phyloP scores from a whole-genome alignment of 1,140 invertebrate genomes.

The Pogonus chalceus region DNA sequence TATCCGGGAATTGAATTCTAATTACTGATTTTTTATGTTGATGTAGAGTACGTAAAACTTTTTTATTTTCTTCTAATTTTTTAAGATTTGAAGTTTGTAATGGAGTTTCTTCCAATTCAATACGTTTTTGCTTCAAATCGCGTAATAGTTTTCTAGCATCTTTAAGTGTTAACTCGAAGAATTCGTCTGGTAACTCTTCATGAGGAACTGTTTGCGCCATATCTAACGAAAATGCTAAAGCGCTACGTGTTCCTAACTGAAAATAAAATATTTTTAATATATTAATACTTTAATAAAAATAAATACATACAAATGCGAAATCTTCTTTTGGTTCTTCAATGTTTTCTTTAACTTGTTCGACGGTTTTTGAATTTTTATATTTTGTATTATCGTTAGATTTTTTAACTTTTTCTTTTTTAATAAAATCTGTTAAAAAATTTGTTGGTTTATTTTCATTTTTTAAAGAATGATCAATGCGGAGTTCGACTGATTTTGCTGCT shows the following conservation, averaged over 20 bases:
- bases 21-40: constrained; percentile 65
- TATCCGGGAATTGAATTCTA: constrained; percentile 70
- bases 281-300: background rate
- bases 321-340: constrained; percentile 34
- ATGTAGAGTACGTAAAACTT: constrained; percentile 44
- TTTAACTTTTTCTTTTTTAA: constrained; percentile 8
- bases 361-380: constrained; percentile 15
- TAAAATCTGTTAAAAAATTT: constrained; percentile 1
- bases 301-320: constrained; percentile 40
- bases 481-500: constrained; percentile 12
- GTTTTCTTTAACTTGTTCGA: constrained; percentile 30
- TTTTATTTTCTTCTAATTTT: constrained; percentile 49
- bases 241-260: constrained; percentile 57
- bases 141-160: constrained; percentile 62
- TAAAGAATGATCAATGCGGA: constrained; percentile 13
- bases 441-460: background rate
- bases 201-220: constrained; percentile 38
- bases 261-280: constrained; percentile 15
- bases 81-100: constrained; percentile 53
- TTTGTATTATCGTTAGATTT: background rate
- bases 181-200: constrained; percentile 67
- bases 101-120: constrained; percentile 51
- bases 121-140: constrained; percentile 53
- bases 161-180: constrained; percentile 70
- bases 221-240: constrained; percentile 56